Evolutionary conservation across 2,797 vertebrate species (phyloP).

Genomic region (Phyllotis vaccarum): DNA sequence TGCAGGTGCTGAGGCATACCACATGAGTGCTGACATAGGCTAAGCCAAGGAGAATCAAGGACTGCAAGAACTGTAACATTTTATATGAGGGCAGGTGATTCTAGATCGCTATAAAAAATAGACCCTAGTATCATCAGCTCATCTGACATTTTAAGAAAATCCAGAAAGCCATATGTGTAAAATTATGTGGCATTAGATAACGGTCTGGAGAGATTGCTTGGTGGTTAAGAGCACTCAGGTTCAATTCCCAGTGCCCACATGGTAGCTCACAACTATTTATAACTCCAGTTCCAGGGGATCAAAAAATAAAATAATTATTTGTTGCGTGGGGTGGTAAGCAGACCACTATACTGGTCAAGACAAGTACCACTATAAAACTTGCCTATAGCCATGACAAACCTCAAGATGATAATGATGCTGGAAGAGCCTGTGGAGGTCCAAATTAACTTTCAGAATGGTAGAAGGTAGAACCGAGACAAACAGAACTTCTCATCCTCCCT

Average conservation of each 20-base stretch:
- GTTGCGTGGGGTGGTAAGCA: neutral
- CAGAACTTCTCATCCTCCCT: neutral
- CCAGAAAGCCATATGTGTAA: neutral
- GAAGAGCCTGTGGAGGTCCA: neutral
- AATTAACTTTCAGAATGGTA: neutral
- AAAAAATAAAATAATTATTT: neutral
- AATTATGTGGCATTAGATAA: conserved; percentile 4
- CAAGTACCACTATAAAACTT: neutral
- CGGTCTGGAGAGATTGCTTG: too few relatives aligned
- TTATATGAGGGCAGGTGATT: neutral
- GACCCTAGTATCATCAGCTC: neutral
- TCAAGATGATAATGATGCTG: neutral
- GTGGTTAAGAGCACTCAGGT: too few relatives aligned
- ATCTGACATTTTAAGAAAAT: neutral
- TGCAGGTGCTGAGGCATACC: neutral
- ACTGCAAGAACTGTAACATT: neutral
- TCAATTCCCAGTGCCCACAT: too few relatives aligned
- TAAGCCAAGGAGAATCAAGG: neutral
- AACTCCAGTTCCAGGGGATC: too few relatives aligned
- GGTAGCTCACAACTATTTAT: too few relatives aligned
- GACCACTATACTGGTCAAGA: neutral
- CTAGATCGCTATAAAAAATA: neutral
- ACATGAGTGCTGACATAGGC: neutral
- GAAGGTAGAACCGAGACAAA: neutral
- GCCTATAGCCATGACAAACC: neutral